Percentiles rank a stretch among this genome's conserved stretches.
phyloP scores from a whole-genome alignment of 2,113 vertebrate genomes.

The Lethenteron camtschaticum region DNA sequence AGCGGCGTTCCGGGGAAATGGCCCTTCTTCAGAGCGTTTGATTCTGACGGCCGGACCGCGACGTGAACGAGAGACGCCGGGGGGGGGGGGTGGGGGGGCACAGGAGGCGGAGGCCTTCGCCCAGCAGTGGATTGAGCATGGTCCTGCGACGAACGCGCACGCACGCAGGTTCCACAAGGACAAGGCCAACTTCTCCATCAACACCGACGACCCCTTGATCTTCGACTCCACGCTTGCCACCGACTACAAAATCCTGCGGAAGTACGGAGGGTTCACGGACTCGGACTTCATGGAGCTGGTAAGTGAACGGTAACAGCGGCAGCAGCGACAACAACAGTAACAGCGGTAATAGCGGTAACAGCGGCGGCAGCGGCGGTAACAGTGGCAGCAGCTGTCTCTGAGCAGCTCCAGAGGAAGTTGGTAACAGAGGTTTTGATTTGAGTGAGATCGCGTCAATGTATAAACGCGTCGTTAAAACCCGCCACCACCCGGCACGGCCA shows the following conservation, averaged over 20 bases:
- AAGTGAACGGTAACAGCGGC: slow-evolving; percentile 15
- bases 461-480: not conserved
- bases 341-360: not conserved
- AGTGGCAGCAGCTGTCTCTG: not conserved
- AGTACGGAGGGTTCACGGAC: slow-evolving; percentile 55
- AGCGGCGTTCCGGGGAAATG: too few relatives aligned
- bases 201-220: slow-evolving; percentile 68
- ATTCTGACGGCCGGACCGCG: too few relatives aligned
- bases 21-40: too few relatives aligned
- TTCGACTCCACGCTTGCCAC: slow-evolving; percentile 47
- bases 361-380: not conserved
- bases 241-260: slow-evolving; percentile 35
- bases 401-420: not conserved
- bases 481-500: not conserved
- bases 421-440: not conserved
- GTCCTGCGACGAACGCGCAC: too few relatives aligned
- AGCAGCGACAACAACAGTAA: not conserved
- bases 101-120: too few relatives aligned
- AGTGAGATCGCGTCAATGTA: not conserved
- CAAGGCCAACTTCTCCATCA: slow-evolving; percentile 62
- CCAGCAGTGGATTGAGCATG: too few relatives aligned
- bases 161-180: slow-evolving; percentile 47
- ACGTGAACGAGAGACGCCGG: too few relatives aligned
- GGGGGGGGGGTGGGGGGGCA: too few relatives aligned
- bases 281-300: slow-evolving; percentile 68